Evolutionary conservation across 2,888 invertebrate genomes (phyloP), one percentile per base, ranked within the genome.

Genomic region (Macaria notata): DNA sequence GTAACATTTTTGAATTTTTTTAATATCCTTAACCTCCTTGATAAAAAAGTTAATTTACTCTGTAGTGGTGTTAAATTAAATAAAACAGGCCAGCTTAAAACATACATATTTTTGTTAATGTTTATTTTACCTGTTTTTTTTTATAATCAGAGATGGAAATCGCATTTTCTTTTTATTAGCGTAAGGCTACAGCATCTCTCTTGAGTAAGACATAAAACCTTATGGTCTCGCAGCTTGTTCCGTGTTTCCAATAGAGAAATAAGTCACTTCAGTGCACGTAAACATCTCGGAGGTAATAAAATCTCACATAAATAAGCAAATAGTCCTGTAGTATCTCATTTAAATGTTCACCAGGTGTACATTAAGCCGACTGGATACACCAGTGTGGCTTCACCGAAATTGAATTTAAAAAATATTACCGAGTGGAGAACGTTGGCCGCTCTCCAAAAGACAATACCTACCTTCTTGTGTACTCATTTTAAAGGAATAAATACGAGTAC

Each of bases 361-460:
- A 88, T 88, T 89, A 89, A 88, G 86, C 84, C 81, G 75, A 79
- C 81, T 81, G 83, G 83, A 85, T 86, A 85, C 82, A 83, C 83
- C 77, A 73, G 81, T 86, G 88, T 84, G 87, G 88, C 87, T 87
- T 84, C 82, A 83, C 84, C 83, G 85, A 89, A 90, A 90, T 90
- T 90, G 89, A 90, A 90, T 90, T 90, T 88, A 86, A 90, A 90
- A 90, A 90, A 90, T 90, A 90, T 90, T 86, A 88, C 89, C 84
- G 73, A 82, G 79, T 83, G 83, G 79, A 81, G 83, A 85, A 79
- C 77, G 81, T 88, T 90, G 90, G 90, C 88, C 73, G 79, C 79
- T 74, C 77, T 88, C 90, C 89, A 90, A 87, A 82, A 90, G 86
- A 90, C 88, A 89, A 88, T 82, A 86, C 80, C 73, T 79, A 81